Percentiles rank a stretch among this genome's conserved stretches.
Evolutionary conservation across 2,113 vertebrate genomes (phyloP).

Genomic region (Xiphias gladius): DNA sequence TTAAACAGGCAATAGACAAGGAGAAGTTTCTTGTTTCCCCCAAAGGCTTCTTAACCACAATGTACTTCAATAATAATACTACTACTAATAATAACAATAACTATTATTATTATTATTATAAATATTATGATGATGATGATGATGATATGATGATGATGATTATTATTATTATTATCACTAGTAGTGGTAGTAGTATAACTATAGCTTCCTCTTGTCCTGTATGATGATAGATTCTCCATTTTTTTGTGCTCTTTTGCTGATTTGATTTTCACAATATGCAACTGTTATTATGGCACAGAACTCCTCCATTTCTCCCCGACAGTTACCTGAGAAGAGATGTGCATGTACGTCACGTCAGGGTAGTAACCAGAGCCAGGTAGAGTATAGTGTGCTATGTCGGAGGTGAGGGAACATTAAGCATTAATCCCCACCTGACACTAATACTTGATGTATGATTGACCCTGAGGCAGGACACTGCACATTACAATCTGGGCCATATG

Average conservation of each 20-base stretch:
- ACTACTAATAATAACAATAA: constrained; percentile 5
- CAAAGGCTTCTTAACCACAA: not conserved
- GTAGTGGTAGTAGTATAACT: no score
- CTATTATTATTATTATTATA: not conserved
- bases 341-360: constrained; percentile 36
- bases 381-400: constrained; percentile 69
- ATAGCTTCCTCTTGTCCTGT: not conserved
- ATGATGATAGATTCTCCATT: not conserved
- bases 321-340: constrained; percentile 34
- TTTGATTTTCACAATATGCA: not conserved
- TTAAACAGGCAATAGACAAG: constrained; percentile 30
- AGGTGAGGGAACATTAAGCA: constrained; percentile 81
- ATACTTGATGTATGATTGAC: constrained; percentile 89
- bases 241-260: not conserved
- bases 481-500: constrained; percentile 85
- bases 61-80: not conserved
- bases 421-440: constrained; percentile 90
- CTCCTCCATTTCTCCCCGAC: not conserved
- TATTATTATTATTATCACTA: not conserved
- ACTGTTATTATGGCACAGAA: not conserved
- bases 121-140: no score
- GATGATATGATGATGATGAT: no score
- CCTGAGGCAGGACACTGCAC: constrained; percentile 82
- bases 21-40: constrained; percentile 1
- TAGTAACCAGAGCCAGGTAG: constrained; percentile 48